Base-by-base conservation (phyloP, 2,113 vertebrate genomes). In the Stegostoma tigrinum region DNA sequence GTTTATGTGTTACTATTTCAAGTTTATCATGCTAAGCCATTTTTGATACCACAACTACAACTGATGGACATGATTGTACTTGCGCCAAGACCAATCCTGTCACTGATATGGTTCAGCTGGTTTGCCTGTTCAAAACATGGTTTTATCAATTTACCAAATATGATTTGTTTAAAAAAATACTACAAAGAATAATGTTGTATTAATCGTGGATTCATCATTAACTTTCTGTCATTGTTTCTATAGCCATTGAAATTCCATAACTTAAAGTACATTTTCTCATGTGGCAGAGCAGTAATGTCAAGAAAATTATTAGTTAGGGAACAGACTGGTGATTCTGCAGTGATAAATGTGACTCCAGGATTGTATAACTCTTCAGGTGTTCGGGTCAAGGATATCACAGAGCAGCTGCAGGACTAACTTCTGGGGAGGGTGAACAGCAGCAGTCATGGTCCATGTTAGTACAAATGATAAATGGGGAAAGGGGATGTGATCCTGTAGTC, bases 1-100 rank as follows among this genome's bases (percentile, higher is more conserved):
- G 91, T 94, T 94, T 70, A 45, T 94, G 66, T 94, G 66, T 42
- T 67, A 52, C 87, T 70, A 68, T 94, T 67, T 94, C 64, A 67
- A 2, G 91, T 68, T 94, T n/a, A 94, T 70, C 3, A 70, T 27
- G 23, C 42, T 70, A 23, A 42, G 24, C 3, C 64, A 70, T 68
- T 94, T 45, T 45, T 70, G 66, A n/a, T 38, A 15, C 10, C 2
- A 12, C 19, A 38, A 42, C 90, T 14, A 45, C 38, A 14, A 38
- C 52, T 90, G 87, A 90, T 90, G 30, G 52, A 90, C 34, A 90
- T 19, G 61, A 68, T 14, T 68, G 64, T 42, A 45, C 38, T 30
- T 5, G n/a, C 23, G 61, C n/a, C 91, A 94, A 38, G 0, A 27
- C 2, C 24, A 70, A 67, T 42, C 21, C 7, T 68, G 38, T 70